Percentiles rank a stretch among this genome's conserved stretches.
These are phyloP conservation scores for Podarcis siculus DNA, from an alignment of 2,797 vertebrate species.

Conservation along the genomic window DNA sequence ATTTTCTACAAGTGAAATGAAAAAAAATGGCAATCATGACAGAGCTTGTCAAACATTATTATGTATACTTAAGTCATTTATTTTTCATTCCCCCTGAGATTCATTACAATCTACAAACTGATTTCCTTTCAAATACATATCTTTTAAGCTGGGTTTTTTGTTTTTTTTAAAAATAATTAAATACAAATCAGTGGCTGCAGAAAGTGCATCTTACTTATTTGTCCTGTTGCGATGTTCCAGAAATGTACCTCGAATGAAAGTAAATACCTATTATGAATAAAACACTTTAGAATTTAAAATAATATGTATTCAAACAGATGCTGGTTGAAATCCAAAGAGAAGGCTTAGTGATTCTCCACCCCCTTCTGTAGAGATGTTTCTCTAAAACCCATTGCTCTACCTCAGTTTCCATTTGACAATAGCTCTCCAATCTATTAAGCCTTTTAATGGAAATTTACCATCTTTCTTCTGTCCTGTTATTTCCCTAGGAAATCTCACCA, in stretches of 20 bases:
- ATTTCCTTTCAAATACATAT: constrained; percentile 2
- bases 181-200: background rate
- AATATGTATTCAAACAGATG: background rate
- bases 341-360: background rate
- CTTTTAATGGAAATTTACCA: constrained; percentile 45
- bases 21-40: background rate
- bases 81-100: accelerated
- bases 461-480: constrained; percentile 23
- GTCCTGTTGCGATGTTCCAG: background rate
- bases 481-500: constrained; percentile 5
- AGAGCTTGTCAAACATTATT: background rate
- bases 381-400: background rate
- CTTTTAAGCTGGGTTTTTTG: background rate
- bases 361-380: constrained; percentile 26
- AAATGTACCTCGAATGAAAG: background rate
- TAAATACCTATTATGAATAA: background rate
- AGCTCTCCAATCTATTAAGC: constrained; percentile 59
- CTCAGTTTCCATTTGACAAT: constrained; percentile 16
- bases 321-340: constrained; percentile 5
- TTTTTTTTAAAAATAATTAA: constrained; percentile 10
- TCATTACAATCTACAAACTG: constrained; percentile 9
- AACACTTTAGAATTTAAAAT: background rate
- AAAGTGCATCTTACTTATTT: background rate
- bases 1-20: background rate
- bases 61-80: background rate